A percentile compares a stretch with the other conserved stretches of the same genome.
These are phyloP conservation scores for Liasis olivaceus DNA, from an alignment of 2,797 vertebrate species.

Conservation along the genomic window DNA sequence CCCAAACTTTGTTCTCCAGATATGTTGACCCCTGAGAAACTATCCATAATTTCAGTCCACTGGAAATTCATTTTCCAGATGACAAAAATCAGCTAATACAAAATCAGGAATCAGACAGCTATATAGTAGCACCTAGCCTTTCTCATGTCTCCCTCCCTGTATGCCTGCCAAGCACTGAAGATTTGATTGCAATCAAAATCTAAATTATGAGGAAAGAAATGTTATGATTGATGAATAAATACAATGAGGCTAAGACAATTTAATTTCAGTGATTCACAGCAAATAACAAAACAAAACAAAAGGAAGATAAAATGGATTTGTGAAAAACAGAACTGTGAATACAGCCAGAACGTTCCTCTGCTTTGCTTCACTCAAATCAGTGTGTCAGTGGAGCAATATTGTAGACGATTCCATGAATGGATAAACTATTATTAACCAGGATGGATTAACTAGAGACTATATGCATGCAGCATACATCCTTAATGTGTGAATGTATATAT, in stretches of 20 bases:
- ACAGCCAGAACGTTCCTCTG: background rate
- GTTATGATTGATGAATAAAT: constrained; percentile 24
- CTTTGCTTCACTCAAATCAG: background rate
- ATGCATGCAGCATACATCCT: background rate
- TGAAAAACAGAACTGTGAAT: background rate
- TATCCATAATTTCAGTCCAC: background rate
- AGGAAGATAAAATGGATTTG: background rate
- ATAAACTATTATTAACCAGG: background rate
- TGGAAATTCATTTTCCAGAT: background rate
- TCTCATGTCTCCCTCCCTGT: background rate
- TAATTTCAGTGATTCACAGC: background rate
- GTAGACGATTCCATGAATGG: background rate
- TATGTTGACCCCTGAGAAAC: background rate
- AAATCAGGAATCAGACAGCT: constrained; percentile 17
- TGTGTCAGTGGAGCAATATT: background rate
- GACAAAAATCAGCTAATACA: background rate
- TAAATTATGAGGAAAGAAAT: background rate
- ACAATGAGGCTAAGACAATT: constrained; percentile 3
- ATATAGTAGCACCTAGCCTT: background rate
- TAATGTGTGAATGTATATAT: background rate
- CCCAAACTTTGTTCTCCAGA: background rate
- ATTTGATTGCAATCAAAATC: constrained; percentile 19
- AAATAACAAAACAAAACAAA: constrained; percentile 14
- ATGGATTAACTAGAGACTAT: background rate
- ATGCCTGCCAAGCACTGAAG: background rate